Conservation (phyloP, 1,140 invertebrate genomes). For the Drosophila elegans region DNA sequence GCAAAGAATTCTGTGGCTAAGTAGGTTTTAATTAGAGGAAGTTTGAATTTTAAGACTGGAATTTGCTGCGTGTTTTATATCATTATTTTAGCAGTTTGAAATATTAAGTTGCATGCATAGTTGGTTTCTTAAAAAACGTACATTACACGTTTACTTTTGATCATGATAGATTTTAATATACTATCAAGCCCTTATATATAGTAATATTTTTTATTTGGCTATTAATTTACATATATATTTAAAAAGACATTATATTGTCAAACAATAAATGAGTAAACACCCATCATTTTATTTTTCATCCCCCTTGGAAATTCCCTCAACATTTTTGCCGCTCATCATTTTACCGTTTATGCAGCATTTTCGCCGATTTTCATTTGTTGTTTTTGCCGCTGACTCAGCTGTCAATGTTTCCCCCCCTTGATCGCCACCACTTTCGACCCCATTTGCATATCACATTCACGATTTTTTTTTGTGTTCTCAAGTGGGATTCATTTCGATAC, state of each 20-base stretch:
- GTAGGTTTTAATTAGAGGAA: not conserved
- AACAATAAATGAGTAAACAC: conserved; percentile 1
- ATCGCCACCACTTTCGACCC: conserved; percentile 9
- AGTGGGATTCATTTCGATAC: conserved; percentile 49
- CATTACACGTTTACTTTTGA: too few species aligned
- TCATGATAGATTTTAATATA: too few species aligned
- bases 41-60: too few species aligned
- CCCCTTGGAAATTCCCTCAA: not conserved
- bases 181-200: not conserved
- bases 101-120: too few species aligned
- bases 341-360: conserved; percentile 35
- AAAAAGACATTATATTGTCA: not conserved
- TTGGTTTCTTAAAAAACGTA: too few species aligned
- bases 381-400: conserved; percentile 42
- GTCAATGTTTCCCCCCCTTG: conserved; percentile 13
- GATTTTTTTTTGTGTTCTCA: conserved; percentile 44
- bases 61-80: too few species aligned
- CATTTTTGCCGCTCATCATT: conserved; percentile 8
- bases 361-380: conserved; percentile 31
- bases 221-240: not conserved
- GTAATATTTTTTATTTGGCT: not conserved
- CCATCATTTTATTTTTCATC: not conserved
- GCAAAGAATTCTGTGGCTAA: not conserved
- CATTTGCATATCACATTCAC: conserved; percentile 52
- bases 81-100: too few species aligned